These are phyloP conservation scores for Fragum sueziense DNA, from an alignment of 2,888 invertebrate species.

Conservation along the genomic window DNA sequence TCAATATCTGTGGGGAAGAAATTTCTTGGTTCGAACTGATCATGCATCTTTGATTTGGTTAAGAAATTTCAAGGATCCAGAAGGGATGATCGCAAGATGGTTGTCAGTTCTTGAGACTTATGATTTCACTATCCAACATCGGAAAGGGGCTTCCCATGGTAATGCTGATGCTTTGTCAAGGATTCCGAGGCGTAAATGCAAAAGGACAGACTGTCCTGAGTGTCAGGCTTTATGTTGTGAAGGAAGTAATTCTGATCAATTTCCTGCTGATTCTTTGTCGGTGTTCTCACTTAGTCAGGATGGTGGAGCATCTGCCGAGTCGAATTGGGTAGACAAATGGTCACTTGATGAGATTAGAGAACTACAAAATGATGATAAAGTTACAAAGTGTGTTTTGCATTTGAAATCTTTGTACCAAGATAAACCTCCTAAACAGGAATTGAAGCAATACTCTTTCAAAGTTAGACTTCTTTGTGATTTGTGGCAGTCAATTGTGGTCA, in stretches of 20 bases:
- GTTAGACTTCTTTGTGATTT: not conserved
- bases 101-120: not conserved
- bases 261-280: not conserved
- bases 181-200: not conserved
- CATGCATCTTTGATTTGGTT: constrained; percentile 8
- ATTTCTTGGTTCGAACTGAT: constrained; percentile 13
- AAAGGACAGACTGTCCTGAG: not conserved
- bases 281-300: not conserved
- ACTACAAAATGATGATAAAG: not conserved
- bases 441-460: not conserved
- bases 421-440: constrained; percentile 7
- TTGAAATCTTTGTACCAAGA: not conserved
- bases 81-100: not conserved
- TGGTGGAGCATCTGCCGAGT: not conserved
- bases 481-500: not conserved
- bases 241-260: not conserved
- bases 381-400: not conserved
- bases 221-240: too few species aligned
- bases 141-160: not conserved
- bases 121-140: not conserved
- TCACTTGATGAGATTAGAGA: not conserved
- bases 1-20: too few species aligned
- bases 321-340: not conserved
- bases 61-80: constrained; percentile 7
- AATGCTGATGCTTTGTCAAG: constrained; percentile 14